These are phyloP conservation scores for Brachypalpus laphriformis DNA, from an alignment of 2,888 invertebrate species.

Conservation along the genomic window DNA sequence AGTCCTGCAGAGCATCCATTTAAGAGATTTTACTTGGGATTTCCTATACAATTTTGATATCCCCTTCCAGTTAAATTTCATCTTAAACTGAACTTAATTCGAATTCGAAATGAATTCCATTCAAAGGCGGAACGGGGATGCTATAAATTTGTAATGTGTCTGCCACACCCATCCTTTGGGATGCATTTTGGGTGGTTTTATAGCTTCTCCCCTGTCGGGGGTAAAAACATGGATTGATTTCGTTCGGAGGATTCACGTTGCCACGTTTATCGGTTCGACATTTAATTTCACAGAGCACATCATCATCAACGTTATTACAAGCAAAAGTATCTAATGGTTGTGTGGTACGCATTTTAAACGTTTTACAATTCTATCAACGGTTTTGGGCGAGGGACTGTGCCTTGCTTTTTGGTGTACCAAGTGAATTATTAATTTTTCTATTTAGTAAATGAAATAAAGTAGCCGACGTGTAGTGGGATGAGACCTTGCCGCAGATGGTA, in stretches of 20 bases:
- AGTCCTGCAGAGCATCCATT: conserved; percentile 7
- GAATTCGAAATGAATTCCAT: conserved; percentile 54
- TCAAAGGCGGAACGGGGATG: not conserved
- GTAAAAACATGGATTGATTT: conserved; percentile 56
- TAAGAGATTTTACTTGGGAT: conserved; percentile 33
- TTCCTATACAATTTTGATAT: conserved; percentile 20
- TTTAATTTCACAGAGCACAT: conserved; percentile 57
- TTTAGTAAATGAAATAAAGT: conserved; percentile 37
- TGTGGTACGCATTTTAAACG: conserved; percentile 61
- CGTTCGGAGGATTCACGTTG: conserved; percentile 28
- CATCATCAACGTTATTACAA: conserved; percentile 48
- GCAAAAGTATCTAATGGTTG: conserved; percentile 16
- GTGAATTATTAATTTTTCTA: conserved; percentile 71
- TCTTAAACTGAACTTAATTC: conserved; percentile 49
- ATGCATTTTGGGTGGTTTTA: conserved; percentile 45
- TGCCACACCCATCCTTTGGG: not conserved
- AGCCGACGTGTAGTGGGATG: not conserved
- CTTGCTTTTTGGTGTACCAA: not conserved
- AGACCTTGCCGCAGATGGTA: not conserved
- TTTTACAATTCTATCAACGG: conserved; percentile 27
- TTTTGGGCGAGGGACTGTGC: not conserved
- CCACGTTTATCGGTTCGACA: conserved; percentile 45
- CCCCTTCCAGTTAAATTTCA: not conserved
- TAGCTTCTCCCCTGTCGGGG: conserved; percentile 2
- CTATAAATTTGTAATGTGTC: conserved; percentile 65